These are phyloP conservation scores for Orthochromis indermauri DNA, from an alignment of 2,113 vertebrate genomes.

Conservation along the genomic window DNA sequence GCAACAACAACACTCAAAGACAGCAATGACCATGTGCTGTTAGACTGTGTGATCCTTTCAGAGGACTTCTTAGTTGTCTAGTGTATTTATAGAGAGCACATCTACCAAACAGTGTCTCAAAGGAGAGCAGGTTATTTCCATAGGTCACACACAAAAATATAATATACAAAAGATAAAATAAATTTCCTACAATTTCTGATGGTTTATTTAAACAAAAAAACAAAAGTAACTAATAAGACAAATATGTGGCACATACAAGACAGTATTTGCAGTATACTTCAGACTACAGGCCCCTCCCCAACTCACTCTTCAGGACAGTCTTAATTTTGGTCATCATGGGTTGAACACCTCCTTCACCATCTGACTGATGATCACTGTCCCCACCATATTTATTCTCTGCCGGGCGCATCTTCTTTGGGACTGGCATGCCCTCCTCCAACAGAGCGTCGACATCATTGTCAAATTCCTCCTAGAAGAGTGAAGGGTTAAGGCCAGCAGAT, in stretches of 20 bases:
- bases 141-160: neutral
- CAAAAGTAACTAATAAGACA: neutral
- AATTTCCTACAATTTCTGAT: neutral
- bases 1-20: neutral
- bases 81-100: neutral
- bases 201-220: neutral
- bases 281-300: neutral
- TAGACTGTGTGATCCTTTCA: neutral
- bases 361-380: constrained; percentile 92
- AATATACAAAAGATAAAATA: neutral
- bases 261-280: neutral
- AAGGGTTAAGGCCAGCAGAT: constrained; percentile 30
- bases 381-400: constrained; percentile 81
- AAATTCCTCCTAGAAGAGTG: constrained; percentile 94
- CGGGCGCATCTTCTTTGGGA: constrained; percentile 89
- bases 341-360: constrained; percentile 90
- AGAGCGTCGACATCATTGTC: constrained; percentile 98
- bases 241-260: neutral
- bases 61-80: fast-evolving
- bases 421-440: constrained; percentile 92
- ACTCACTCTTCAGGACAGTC: constrained; percentile 98
- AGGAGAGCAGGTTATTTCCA: neutral
- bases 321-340: constrained; percentile 99
- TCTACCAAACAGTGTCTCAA: neutral
- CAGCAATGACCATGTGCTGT: neutral